Evolutionary conservation across 2,113 vertebrate genomes (phyloP), one percentile per base, ranked within the genome.

Genomic region (Plotosus lineatus): DNA sequence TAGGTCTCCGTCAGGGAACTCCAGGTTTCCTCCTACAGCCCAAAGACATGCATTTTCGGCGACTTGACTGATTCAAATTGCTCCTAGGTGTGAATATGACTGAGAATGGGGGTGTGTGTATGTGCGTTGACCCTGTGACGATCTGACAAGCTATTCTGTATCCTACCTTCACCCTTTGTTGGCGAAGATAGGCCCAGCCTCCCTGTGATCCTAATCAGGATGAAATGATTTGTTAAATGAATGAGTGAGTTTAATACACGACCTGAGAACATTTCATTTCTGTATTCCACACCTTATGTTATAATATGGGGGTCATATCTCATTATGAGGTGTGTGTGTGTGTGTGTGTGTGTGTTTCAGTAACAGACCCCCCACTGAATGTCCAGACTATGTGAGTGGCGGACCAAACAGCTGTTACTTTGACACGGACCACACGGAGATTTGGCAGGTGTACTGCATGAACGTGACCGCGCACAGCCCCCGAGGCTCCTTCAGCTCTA

Each of bases 371-470:
- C 73, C n/a, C 33, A 75, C 19, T 0, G 89, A 92, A 31, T 94
- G 93, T 88, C 92, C 93, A 0, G 93, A 94, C 85, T 94, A 94
- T 63, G 48, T 65, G 50, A 91, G 66, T 0, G 86, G 84, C 0
- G 94, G 93, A 0, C 14, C 85, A 23, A 85, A 91, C 88, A 94
- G 92, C 88, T 94, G 94, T 86, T 88, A 89, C 89, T 94, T 94
- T 10, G 88, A 94, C 90, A 85, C 68, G 6, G 81, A 77, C 23
- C 91, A 94, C 87, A 94, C 94, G 0, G 78, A 85, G 26, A 17
- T 94, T 3, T 94, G 94, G 94, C 88, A 79, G 79, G 0, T 91
- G 0, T 94, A 92, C 91, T 94, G 94, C 38, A 84, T 94, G 90
- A 91, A 84, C 0, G 92, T 94, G n/a, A 90, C 85, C 0, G 94